A percentile compares a stretch with the other conserved stretches of the same genome.
Conservation (phyloP, 2,113 vertebrate species). For the Bambusicola thoracicus region DNA sequence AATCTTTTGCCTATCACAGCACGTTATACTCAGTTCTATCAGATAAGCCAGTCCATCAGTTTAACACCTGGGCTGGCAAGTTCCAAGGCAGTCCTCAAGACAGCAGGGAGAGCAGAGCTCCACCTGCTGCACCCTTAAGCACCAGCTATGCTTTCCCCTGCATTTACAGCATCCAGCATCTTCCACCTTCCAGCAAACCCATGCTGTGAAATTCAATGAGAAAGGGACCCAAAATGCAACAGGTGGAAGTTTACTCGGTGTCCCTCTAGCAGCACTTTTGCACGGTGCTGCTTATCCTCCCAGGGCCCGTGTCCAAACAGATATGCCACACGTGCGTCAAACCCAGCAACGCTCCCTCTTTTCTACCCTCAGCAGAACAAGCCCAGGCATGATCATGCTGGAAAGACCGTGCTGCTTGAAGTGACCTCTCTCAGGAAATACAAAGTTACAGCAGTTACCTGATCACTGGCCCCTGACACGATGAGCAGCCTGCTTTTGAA, state of each 20-base stretch:
- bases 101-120: background rate
- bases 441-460: background rate
- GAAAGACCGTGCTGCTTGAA: background rate
- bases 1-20: background rate
- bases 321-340: background rate
- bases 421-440: background rate
- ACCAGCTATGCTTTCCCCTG: fast-evolving
- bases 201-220: background rate
- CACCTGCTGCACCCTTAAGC: background rate
- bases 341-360: background rate
- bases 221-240: background rate
- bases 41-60: background rate
- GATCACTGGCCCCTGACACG: background rate
- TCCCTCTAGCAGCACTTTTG: background rate
- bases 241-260: background rate
- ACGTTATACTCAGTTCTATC: too few species aligned
- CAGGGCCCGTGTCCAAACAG: background rate
- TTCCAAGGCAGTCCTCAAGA: background rate
- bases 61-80: background rate
- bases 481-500: background rate
- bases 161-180: background rate
- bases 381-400: background rate
- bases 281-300: background rate
- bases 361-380: background rate
- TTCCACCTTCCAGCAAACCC: background rate